Evolutionary conservation across 2,113 vertebrate species (phyloP).

Genomic region (Semnornis frantzii): DNA sequence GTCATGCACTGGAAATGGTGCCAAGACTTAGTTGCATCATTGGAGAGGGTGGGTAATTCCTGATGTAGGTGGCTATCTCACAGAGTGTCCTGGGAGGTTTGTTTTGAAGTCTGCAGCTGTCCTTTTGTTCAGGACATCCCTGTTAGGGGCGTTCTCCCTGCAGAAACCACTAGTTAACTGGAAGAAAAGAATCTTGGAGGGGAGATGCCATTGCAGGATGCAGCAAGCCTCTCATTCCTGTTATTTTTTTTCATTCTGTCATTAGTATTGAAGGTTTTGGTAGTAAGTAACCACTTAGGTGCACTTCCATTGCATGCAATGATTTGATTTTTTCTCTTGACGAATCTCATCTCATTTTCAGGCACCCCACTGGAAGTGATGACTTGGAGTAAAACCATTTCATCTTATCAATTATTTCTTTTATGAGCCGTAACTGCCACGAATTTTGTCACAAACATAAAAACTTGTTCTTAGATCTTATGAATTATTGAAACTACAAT

Average conservation of each 20-base stretch:
- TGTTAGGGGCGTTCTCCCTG: background rate
- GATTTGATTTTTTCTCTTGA: background rate
- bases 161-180: background rate
- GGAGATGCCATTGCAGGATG: background rate
- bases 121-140: background rate
- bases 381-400: background rate
- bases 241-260: background rate
- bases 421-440: background rate
- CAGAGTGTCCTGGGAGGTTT: background rate
- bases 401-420: background rate
- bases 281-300: background rate
- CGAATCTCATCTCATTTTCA: background rate
- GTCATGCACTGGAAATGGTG: accelerated
- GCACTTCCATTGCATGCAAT: background rate
- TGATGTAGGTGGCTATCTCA: background rate
- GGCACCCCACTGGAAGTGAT: background rate
- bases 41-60: background rate
- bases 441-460: background rate
- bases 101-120: background rate
- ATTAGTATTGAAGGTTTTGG: background rate
- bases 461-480: background rate
- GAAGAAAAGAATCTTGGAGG: background rate
- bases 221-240: background rate
- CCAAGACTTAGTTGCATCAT: background rate
- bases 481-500: background rate